phyloP scores from a whole-genome alignment of 2,113 vertebrate species.

The Sorex araneus region DNA sequence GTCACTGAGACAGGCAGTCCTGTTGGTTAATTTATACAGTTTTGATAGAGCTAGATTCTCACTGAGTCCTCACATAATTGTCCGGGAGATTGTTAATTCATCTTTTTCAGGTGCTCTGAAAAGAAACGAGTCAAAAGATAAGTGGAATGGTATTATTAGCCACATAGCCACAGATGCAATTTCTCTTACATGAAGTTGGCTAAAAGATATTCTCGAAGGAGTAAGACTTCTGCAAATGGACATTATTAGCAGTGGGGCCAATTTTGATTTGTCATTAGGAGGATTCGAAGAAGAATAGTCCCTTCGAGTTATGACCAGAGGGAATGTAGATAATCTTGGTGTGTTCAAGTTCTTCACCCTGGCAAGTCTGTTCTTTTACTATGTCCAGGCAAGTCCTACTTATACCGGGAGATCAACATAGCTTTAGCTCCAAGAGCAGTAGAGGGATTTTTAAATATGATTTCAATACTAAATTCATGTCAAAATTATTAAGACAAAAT shows the following conservation, averaged over 20 bases:
- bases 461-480: background rate
- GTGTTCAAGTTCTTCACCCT: background rate
- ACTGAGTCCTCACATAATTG: background rate
- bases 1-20: background rate
- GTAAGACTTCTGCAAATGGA: background rate
- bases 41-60: background rate
- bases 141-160: background rate
- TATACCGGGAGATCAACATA: background rate
- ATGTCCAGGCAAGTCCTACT: background rate
- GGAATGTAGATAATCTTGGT: background rate
- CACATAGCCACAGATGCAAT: background rate
- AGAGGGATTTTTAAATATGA: background rate
- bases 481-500: background rate
- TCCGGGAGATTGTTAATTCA: background rate
- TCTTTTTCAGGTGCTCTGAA: slow-evolving; percentile 6
- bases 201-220: background rate
- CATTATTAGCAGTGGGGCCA: background rate
- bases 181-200: background rate
- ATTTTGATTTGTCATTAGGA: background rate
- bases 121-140: background rate
- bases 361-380: background rate
- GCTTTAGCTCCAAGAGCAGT: background rate
- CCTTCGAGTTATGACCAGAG: background rate
- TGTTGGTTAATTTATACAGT: slow-evolving; percentile 33
- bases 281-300: background rate